Percentiles rank a stretch among this genome's conserved stretches.
phyloP scores from a whole-genome alignment of 1,140 invertebrate species.

The Drosophila melanica region DNA sequence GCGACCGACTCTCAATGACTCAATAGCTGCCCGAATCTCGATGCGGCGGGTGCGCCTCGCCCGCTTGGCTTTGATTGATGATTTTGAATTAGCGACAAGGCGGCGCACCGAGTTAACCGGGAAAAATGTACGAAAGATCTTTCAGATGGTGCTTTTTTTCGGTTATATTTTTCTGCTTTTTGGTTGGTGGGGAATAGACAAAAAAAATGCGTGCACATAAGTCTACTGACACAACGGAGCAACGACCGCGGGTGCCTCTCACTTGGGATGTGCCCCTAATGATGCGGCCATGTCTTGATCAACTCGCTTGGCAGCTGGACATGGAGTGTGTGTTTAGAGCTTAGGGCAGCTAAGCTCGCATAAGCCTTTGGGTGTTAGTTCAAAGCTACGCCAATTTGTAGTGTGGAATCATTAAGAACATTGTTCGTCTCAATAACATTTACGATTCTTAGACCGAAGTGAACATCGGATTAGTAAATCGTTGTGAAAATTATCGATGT shows the following conservation, averaged over 20 bases:
- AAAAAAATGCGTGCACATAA: conserved; percentile 65
- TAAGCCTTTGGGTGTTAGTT: conserved; percentile 1
- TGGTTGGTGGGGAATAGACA: conserved; percentile 11
- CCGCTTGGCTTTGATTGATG: conserved; percentile 68
- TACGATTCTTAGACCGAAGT: neutral
- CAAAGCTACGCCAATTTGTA: neutral
- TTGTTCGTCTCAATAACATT: neutral
- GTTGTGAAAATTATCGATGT: too few species aligned
- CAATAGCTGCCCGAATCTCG: conserved; percentile 53
- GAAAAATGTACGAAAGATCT: conserved; percentile 54
- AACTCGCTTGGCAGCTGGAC: conserved; percentile 26
- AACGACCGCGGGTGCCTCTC: conserved; percentile 36
- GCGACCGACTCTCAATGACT: conserved; percentile 40
- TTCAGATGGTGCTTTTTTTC: conserved; percentile 16
- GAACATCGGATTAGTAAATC: too few species aligned
- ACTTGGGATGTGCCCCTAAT: conserved; percentile 41
- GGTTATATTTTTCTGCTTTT: conserved; percentile 18
- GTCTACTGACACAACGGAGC: conserved; percentile 58
- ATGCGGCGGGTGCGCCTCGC: conserved; percentile 11
- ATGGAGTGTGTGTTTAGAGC: conserved; percentile 8
- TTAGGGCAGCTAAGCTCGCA: conserved; percentile 7
- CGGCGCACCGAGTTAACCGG: conserved; percentile 46
- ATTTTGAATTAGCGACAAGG: conserved; percentile 74
- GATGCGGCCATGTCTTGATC: conserved; percentile 55
- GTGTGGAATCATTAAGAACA: conserved; percentile 1